phyloP scores from a whole-genome alignment of 2,888 invertebrate genomes.

The Volucella bombylans region DNA sequence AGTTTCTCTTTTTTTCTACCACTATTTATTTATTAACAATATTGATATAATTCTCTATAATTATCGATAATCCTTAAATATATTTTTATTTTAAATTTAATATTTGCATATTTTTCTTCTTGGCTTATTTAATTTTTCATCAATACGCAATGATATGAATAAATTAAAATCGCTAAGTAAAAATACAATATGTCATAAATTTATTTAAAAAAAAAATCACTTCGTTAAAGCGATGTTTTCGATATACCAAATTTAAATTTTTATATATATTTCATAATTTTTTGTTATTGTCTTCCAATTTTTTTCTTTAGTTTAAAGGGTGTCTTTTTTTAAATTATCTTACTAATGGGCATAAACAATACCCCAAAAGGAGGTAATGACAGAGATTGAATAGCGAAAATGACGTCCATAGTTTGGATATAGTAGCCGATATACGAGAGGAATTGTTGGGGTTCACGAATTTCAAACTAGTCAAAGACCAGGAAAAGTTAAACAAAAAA shows the following conservation, averaged over 20 bases:
- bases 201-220: slow-evolving; percentile 50
- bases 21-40: not conserved
- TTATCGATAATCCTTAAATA: slow-evolving; percentile 2
- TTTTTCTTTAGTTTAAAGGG: slow-evolving; percentile 29
- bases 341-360: no score
- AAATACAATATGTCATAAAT: slow-evolving; percentile 38
- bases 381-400: no score
- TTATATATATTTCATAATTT: slow-evolving; percentile 49
- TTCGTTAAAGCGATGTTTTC: slow-evolving; percentile 63
- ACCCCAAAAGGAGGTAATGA: no score
- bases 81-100: not conserved
- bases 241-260: slow-evolving; percentile 30
- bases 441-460: no score
- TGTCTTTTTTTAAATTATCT: slow-evolving; percentile 6
- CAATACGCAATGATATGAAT: slow-evolving; percentile 51
- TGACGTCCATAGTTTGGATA: no score
- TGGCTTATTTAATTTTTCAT: slow-evolving; percentile 1
- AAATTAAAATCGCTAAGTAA: slow-evolving; percentile 50
- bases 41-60: not conserved
- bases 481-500: no score
- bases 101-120: not conserved
- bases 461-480: no score
- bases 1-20: not conserved
- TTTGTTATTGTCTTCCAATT: slow-evolving; percentile 56
- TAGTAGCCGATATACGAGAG: no score